phyloP scores from a whole-genome alignment of 2,113 vertebrate genomes.

The Nanorana parkeri region DNA sequence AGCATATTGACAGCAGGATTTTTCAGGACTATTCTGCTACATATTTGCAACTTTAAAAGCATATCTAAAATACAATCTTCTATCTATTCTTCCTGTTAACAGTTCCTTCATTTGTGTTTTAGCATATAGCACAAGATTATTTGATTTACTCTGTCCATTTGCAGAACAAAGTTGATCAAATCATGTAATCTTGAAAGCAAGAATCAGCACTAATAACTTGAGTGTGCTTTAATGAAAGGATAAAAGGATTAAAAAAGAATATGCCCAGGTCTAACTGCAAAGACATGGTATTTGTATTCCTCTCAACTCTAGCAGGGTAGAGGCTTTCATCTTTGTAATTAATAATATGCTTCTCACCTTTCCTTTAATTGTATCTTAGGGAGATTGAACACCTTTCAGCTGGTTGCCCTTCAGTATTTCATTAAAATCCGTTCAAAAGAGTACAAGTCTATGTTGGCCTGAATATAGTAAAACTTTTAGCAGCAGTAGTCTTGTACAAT shows the following conservation, averaged over 20 bases:
- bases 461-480: neutral
- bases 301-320: slow-evolving; percentile 35
- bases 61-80: neutral
- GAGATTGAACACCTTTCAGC: slow-evolving; percentile 32
- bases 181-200: slow-evolving; percentile 40
- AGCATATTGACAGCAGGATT: neutral
- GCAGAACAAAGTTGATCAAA: slow-evolving; percentile 45
- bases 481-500: neutral
- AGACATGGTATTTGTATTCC: slow-evolving; percentile 35
- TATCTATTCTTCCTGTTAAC: slow-evolving; percentile 20
- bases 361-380: slow-evolving; percentile 45
- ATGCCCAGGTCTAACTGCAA: slow-evolving; percentile 4
- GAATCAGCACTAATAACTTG: slow-evolving; percentile 54
- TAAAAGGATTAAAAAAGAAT: slow-evolving; percentile 49
- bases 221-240: slow-evolving; percentile 55
- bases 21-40: neutral
- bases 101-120: slow-evolving; percentile 34
- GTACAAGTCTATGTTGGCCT: neutral
- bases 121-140: slow-evolving; percentile 29
- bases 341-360: slow-evolving; percentile 52
- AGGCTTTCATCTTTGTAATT: slow-evolving; percentile 54
- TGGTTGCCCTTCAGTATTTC: slow-evolving; percentile 15
- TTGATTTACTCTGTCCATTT: slow-evolving; percentile 47
- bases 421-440: slow-evolving; percentile 20
- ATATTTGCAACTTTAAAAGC: neutral